A percentile compares a stretch with the other conserved stretches of the same genome.
These are phyloP conservation scores for Trisateles emortualis DNA, from an alignment of 2,888 invertebrate genomes.

Conservation along the genomic window DNA sequence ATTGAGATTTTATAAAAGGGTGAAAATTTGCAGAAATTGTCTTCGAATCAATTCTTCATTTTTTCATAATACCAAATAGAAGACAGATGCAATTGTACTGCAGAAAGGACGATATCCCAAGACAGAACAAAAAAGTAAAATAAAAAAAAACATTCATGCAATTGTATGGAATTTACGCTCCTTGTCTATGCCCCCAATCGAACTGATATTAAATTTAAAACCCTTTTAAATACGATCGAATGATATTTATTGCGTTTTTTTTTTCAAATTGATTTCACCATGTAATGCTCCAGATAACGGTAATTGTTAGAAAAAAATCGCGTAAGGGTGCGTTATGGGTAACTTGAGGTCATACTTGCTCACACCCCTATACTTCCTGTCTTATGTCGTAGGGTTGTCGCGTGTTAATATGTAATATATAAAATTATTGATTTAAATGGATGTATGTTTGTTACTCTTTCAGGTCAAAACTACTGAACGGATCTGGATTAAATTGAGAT, in stretches of 20 bases:
- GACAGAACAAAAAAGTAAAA: constrained; percentile 50
- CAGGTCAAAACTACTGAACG: no score
- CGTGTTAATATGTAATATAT: no score
- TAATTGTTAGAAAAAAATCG: constrained; percentile 62
- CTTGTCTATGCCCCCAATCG: constrained; percentile 76
- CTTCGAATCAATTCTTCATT: constrained; percentile 19
- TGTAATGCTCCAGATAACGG: constrained; percentile 79
- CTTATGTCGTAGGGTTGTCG: constrained; percentile 67
- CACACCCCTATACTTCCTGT: constrained; percentile 85
- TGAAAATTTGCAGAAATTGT: constrained; percentile 40
- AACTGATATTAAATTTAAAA: constrained; percentile 82
- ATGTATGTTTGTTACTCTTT: no score
- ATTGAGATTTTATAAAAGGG: constrained; percentile 22
- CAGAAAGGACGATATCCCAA: constrained; percentile 27
- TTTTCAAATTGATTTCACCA: constrained; percentile 68
- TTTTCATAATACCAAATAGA: constrained; percentile 51
- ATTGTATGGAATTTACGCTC: constrained; percentile 62
- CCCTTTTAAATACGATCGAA: constrained; percentile 84
- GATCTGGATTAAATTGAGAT: no score
- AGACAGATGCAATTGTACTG: constrained; percentile 55
- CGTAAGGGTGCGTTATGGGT: constrained; percentile 77
- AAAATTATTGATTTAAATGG: no score
- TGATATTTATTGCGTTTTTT: constrained; percentile 85
- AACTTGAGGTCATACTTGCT: constrained; percentile 85
- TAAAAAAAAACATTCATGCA: constrained; percentile 55